Conservation (phyloP, 2,888 invertebrate genomes). For the Hirtodrosophila alboralis region DNA sequence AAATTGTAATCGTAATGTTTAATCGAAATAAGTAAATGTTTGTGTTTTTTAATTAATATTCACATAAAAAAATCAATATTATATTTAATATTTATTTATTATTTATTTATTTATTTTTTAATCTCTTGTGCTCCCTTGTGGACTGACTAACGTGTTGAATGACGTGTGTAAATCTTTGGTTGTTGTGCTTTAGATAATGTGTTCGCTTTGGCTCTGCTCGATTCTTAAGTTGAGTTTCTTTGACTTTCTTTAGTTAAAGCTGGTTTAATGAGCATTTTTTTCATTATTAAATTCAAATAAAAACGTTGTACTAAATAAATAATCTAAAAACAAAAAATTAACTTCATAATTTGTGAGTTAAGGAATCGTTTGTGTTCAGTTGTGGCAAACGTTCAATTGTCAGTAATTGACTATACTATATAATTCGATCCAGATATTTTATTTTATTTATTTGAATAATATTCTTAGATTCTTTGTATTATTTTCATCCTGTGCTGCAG, state of each 20-base stretch:
- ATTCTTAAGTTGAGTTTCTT: conserved; percentile 40
- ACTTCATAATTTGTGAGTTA: conserved; percentile 4
- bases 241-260: conserved; percentile 20
- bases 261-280: conserved; percentile 64
- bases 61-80: conserved; percentile 11
- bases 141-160: conserved; percentile 42
- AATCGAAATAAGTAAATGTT: conserved; percentile 68
- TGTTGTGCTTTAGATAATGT: conserved; percentile 78
- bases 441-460: no score
- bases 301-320: conserved; percentile 19
- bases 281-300: conserved; percentile 43
- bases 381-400: conserved; percentile 33
- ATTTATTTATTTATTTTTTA: conserved; percentile 11
- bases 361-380: conserved; percentile 20
- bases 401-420: no score
- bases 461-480: no score
- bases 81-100: conserved; percentile 2
- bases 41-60: conserved; percentile 53
- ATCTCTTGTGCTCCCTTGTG: conserved; percentile 53
- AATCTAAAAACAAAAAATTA: conserved; percentile 1
- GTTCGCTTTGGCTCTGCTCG: conserved; percentile 74
- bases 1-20: conserved; percentile 58
- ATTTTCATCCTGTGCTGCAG: conserved; percentile 22
- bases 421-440: no score
- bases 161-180: conserved; percentile 82